These are phyloP conservation scores for Intellagama lesueurii DNA, from an alignment of 2,797 vertebrate species.

Conservation along the genomic window DNA sequence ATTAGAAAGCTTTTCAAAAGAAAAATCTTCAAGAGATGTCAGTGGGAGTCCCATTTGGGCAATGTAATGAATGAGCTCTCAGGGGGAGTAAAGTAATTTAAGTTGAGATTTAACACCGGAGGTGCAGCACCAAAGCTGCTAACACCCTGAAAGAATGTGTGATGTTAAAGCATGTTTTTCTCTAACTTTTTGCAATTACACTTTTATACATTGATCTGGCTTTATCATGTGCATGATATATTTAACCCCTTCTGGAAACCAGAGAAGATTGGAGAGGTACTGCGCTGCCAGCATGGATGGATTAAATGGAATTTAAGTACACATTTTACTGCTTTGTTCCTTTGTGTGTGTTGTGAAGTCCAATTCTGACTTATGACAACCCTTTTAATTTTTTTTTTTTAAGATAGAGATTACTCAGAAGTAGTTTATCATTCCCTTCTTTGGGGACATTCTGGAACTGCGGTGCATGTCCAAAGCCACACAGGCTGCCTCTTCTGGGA, in stretches of 20 bases:
- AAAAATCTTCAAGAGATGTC: conserved; percentile 3
- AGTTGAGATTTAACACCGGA: conserved; percentile 28
- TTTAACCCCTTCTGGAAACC: not conserved
- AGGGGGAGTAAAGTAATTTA: conserved; percentile 10
- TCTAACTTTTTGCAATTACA: not conserved
- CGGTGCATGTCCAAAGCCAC: too few species aligned
- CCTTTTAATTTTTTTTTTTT: too few species aligned
- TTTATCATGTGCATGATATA: not conserved
- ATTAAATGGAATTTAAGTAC: not conserved
- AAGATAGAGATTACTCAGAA: too few species aligned
- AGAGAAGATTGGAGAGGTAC: not conserved
- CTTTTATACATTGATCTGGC: conserved; percentile 6
- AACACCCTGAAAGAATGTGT: conserved; percentile 9
- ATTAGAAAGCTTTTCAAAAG: not conserved
- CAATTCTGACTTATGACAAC: too few species aligned
- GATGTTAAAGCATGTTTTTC: conserved; percentile 35
- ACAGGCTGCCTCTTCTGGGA: too few species aligned
- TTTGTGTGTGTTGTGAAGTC: too few species aligned
- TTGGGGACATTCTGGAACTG: too few species aligned
- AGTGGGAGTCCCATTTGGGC: conserved; percentile 29
- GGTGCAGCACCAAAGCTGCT: not conserved
- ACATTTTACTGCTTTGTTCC: not conserved
- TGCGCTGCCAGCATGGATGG: not conserved
- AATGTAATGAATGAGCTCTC: not conserved
- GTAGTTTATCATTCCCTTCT: too few species aligned